Evolutionary conservation across 2,113 vertebrate species (phyloP), one percentile per base, ranked within the genome.

Genomic region (Amia ocellicauda): DNA sequence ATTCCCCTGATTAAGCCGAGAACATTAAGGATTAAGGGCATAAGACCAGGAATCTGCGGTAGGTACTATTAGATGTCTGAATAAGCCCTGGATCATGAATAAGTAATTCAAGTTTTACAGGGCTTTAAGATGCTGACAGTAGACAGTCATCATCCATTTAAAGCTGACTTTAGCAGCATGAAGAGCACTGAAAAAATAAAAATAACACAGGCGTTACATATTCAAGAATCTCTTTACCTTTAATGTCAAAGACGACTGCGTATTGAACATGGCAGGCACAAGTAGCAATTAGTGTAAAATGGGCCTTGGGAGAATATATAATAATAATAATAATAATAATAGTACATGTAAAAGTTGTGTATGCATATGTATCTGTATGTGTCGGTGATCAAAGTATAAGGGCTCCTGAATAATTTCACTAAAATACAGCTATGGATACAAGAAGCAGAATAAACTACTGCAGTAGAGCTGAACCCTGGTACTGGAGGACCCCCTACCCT

Each of bases 1-100:
- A 78, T 81, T 79, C 47, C 66, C 70, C 60, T 79, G 86, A 85
- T 82, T 85, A 83, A 88, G 79, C 78, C 62, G 60, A 53, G 74
- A 85, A 70, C 75, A 74, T 70, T 71, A 68, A 74, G 76, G 79
- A 77, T 73, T 79, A 73, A 81, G 69, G 75, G 79, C 79, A 78
- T 62, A 58, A n/a, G 69, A 73, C 67, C 70, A 72, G 63, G 75
- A 74, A 66, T 69, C 56, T 66, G 63, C 61, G 45, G 74, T 77
- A 69, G 78, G 65, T 76, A 74, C 72, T 80, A 76, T 78, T 60
- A 63, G 78, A 80, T 61, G 71, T 73, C 74, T 74, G 70, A 70
- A 75, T 79, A 71, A 81, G 75, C 77, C 66, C 9, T 1, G 31
- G 47, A 66, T 67, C 66, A 58, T 47, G 59, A 82, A 84, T 80